Percentiles rank a stretch among this genome's conserved stretches.
These are phyloP conservation scores for Drosophila pseudotalamancana DNA, from an alignment of 2,888 invertebrate species.

Conservation along the genomic window DNA sequence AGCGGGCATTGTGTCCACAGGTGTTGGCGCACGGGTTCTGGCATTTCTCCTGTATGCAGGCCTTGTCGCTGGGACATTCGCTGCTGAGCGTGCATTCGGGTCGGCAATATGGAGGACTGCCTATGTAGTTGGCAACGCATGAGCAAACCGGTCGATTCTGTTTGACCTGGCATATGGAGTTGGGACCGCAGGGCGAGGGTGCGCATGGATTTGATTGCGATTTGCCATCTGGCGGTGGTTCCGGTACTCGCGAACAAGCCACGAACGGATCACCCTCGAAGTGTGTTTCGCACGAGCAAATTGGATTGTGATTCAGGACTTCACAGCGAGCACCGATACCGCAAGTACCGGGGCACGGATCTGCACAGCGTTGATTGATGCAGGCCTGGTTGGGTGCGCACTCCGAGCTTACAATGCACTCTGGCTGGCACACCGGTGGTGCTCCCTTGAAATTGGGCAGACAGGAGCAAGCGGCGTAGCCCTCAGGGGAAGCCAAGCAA, in stretches of 20 bases:
- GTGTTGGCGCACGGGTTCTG: conserved; percentile 91
- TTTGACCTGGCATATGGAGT: conserved; percentile 93
- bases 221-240: conserved; percentile 81
- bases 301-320: conserved; percentile 93
- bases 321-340: conserved; percentile 91
- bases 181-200: conserved; percentile 90
- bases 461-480: conserved; percentile 92
- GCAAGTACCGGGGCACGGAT: conserved; percentile 94
- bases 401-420: conserved; percentile 93
- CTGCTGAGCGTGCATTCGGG: conserved; percentile 93
- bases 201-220: conserved; percentile 85
- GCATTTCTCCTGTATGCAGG: conserved; percentile 93
- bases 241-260: conserved; percentile 85
- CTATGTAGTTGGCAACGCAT: conserved; percentile 91
- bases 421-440: conserved; percentile 93
- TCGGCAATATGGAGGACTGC: conserved; percentile 91
- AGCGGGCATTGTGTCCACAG: conserved; percentile 92
- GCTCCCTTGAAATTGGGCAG: conserved; percentile 91
- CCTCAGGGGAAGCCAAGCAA: conserved; percentile 89
- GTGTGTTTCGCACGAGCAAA: conserved; percentile 91
- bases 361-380: conserved; percentile 90
- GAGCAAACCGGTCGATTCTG: conserved; percentile 92
- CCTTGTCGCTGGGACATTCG: conserved; percentile 91
- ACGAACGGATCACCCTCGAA: conserved; percentile 93
- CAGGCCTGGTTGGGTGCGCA: conserved; percentile 92